These are phyloP conservation scores for Rhinella marina DNA, from an alignment of 2,797 vertebrate genomes.

Conservation along the genomic window DNA sequence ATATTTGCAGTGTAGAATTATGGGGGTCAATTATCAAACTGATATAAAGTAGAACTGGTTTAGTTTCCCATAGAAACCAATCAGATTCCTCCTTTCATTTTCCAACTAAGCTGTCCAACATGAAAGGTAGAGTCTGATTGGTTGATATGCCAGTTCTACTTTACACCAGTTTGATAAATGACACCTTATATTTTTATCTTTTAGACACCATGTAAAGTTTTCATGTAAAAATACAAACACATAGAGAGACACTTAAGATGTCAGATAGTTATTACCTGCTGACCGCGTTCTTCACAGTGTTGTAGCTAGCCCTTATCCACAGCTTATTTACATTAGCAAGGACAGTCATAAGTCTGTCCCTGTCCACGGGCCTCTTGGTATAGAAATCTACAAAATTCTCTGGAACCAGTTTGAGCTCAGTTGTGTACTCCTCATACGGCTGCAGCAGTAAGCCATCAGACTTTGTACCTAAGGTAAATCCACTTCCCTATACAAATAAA, in stretches of 20 bases:
- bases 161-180: too few species aligned
- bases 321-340: constrained; percentile 82
- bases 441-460: constrained; percentile 73
- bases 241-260: neutral
- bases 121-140: too few species aligned
- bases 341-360: constrained; percentile 85
- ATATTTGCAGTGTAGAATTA: too few species aligned
- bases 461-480: constrained; percentile 74
- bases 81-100: too few species aligned
- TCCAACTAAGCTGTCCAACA: too few species aligned
- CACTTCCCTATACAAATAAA: constrained; percentile 79
- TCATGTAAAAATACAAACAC: neutral
- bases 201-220: too few species aligned
- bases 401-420: constrained; percentile 74
- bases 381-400: constrained; percentile 77
- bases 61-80: too few species aligned
- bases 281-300: constrained; percentile 73
- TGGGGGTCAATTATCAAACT: too few species aligned
- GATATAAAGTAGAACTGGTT: too few species aligned
- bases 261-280: constrained; percentile 75
- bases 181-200: too few species aligned
- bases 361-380: constrained; percentile 73
- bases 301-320: constrained; percentile 81
- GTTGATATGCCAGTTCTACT: too few species aligned
- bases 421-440: constrained; percentile 75